Conservation (phyloP, 2,888 invertebrate species). For the Eremobia ochroleuca region DNA sequence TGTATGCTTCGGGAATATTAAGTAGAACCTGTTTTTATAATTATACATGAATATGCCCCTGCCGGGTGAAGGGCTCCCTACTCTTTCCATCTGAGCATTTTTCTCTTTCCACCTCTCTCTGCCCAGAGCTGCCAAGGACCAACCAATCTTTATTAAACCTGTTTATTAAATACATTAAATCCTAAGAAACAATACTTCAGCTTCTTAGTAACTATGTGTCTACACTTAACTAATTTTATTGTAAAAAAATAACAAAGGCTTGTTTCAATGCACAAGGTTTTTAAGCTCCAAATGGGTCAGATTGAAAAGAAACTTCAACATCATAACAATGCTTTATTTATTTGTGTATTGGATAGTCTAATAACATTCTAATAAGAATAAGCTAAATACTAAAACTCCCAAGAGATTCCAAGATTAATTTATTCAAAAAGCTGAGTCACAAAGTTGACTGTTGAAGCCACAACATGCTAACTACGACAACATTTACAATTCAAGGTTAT, state of each 20-base stretch:
- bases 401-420: neutral
- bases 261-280: neutral
- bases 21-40: neutral
- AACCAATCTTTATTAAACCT: no score
- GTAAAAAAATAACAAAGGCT: neutral
- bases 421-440: constrained; percentile 50
- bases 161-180: neutral
- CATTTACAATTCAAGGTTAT: constrained; percentile 62
- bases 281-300: constrained; percentile 1
- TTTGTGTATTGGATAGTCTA: no score
- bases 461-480: constrained; percentile 37
- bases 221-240: neutral
- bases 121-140: no score
- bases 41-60: no score
- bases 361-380: neutral
- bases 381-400: neutral
- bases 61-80: no score
- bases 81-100: no score
- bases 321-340: neutral
- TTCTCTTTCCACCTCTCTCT: no score
- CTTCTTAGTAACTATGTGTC: neutral
- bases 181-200: neutral
- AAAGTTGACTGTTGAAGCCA: constrained; percentile 28
- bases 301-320: neutral
- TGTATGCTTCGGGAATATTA: neutral